Percentiles rank a stretch among this genome's conserved stretches.
Conservation (phyloP, 2,797 vertebrate species). For the Trachurus trachurus region DNA sequence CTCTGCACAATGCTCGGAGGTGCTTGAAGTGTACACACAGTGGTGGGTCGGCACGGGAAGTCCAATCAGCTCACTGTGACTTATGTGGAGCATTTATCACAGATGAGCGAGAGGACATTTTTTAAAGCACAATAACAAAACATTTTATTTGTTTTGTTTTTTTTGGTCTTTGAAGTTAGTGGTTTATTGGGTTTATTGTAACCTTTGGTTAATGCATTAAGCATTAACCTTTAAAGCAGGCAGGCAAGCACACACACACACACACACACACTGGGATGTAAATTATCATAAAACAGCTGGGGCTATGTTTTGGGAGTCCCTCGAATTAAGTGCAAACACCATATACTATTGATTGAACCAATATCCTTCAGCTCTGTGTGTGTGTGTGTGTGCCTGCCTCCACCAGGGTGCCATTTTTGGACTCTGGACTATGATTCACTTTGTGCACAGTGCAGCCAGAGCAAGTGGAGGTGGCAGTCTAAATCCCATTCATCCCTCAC, state of each 20-base stretch:
- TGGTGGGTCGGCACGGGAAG: conserved; percentile 46
- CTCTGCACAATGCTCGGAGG: conserved; percentile 55
- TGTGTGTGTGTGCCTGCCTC: background rate
- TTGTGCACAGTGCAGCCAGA: conserved; percentile 43
- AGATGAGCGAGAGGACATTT: conserved; percentile 21
- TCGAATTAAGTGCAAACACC: conserved; percentile 3
- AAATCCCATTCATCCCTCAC: conserved; percentile 52
- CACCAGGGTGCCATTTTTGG: conserved; percentile 42
- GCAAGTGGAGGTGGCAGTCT: conserved; percentile 51
- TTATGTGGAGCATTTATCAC: conserved; percentile 32
- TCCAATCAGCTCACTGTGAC: conserved; percentile 51
- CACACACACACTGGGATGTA: background rate
- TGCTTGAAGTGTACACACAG: conserved; percentile 46
- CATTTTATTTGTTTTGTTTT: background rate
- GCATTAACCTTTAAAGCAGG: background rate
- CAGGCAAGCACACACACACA: too few relatives aligned
- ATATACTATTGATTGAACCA: conserved; percentile 19
- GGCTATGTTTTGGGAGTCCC: background rate
- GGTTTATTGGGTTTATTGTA: background rate
- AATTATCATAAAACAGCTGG: background rate
- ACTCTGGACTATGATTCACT: conserved; percentile 46
- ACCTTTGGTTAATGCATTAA: background rate
- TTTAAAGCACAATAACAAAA: conserved; percentile 19
- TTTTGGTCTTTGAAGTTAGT: conserved; percentile 11
- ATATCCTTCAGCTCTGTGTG: background rate